Base-by-base conservation (phyloP, 2,797 vertebrate species). In the Etheostoma perlongum region DNA sequence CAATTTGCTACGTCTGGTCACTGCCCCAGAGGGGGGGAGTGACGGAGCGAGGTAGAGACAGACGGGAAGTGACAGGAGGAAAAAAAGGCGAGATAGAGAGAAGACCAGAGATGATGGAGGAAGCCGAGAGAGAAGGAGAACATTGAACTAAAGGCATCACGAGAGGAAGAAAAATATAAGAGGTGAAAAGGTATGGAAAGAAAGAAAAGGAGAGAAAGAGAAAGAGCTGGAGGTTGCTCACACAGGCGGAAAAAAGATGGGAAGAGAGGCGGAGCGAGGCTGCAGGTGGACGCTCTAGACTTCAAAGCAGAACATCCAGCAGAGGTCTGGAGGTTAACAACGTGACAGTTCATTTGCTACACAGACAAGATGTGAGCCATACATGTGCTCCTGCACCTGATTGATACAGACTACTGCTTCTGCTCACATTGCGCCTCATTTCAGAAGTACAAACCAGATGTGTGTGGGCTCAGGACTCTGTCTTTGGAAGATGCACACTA, bases 1-100 rank as follows among this genome's bases (percentile, higher is more conserved):
- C 91, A 92, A 95, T 94, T 92, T 93, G 84, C 87, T 83, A 85
- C 83, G 79, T 93, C 90, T 90, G 89, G 83, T 89, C 89, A 69
- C 58, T n/a, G 69, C 71, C 51, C 59, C 10, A 62, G 74, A 52
- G 21, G 9, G 21, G 30, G 58, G 14, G 70, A 51, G 68, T 55
- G 87, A 36, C 49, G 65, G 74, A 86, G 80, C 19, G 78, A 81
- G 85, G 84, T 57, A 49, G 74, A 79, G 86, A 88, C 78, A 88
- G 79, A 83, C 15, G 67, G 82, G 72, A 66, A 84, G 72, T 80
- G 85, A 88, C 85, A 85, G 66, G 64, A 67, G 66, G 49, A 7
- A 30, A 63, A 49, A n/a, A 60, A 57, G 51, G 23, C n/a, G 42
- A 33, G 65, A 57, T 66, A 57, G 36, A 40, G 68, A 57, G 70